These are phyloP conservation scores for Globodera ellingtonae DNA, from an alignment of 1,140 invertebrate genomes.

Conservation along the genomic window DNA sequence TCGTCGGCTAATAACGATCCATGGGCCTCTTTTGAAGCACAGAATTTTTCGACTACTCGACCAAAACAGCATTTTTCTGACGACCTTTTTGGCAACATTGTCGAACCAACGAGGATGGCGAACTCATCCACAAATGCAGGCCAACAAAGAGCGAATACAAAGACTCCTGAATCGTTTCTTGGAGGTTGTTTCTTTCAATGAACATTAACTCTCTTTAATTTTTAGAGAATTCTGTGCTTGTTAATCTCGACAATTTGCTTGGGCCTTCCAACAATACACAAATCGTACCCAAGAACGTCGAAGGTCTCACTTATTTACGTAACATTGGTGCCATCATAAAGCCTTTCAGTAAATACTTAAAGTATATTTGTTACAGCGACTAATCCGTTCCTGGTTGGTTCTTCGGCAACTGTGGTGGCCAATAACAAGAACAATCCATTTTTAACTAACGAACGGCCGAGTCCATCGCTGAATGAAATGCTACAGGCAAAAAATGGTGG, in stretches of 20 bases:
- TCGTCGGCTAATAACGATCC: conserved; percentile 40
- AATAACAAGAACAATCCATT: conserved; percentile 57
- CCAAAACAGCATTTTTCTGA: conserved; percentile 11
- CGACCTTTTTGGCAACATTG: conserved; percentile 12
- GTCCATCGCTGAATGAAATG: conserved; percentile 63
- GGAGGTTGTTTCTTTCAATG: conserved; percentile 67
- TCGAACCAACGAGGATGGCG: conserved; percentile 5
- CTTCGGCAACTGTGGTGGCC: conserved; percentile 41
- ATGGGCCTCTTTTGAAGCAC: conserved; percentile 42
- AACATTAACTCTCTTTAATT: background rate
- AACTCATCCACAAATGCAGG: conserved; percentile 12
- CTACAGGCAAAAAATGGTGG: conserved; percentile 42
- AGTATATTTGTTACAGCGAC: conserved; percentile 47
- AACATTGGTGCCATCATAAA: background rate
- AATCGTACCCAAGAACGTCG: conserved; percentile 14
- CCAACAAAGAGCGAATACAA: conserved; percentile 68
- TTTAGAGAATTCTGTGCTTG: conserved; percentile 82
- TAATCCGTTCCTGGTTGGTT: conserved; percentile 58
- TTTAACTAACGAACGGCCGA: conserved; percentile 58
- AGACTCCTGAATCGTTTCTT: conserved; percentile 86
- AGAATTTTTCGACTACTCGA: conserved; percentile 22
- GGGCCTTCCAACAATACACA: conserved; percentile 66
- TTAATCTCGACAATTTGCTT: conserved; percentile 91
- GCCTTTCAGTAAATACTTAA: no score
- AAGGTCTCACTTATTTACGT: conserved; percentile 14